Conservation (phyloP, 1,140 invertebrate genomes). For the Diplogasteroides magnus region DNA sequence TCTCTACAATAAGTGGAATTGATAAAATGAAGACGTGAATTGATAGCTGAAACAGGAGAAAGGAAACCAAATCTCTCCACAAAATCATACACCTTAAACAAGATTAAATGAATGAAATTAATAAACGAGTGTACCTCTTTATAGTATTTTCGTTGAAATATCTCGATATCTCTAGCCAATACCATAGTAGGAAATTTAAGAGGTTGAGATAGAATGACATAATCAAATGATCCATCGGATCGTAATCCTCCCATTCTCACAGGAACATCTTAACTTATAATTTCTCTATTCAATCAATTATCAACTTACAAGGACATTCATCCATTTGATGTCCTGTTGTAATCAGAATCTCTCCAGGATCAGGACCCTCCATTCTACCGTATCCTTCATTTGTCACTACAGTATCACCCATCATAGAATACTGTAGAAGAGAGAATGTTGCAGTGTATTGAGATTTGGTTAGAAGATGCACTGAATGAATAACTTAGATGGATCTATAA, state of each 20-base stretch:
- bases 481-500: conserved; percentile 1
- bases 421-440: conserved; percentile 36
- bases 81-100: conserved; percentile 40
- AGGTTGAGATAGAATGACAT: conserved; percentile 44
- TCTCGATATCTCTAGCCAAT: conserved; percentile 35
- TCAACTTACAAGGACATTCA: conserved; percentile 40
- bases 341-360: conserved; percentile 43
- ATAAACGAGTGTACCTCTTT: neutral
- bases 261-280: conserved; percentile 40
- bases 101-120: neutral
- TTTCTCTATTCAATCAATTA: neutral
- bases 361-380: conserved; percentile 40
- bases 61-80: conserved; percentile 39
- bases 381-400: conserved; percentile 30
- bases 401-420: conserved; percentile 32
- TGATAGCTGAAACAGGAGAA: conserved; percentile 17
- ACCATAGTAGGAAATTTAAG: conserved; percentile 48
- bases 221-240: conserved; percentile 38
- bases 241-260: conserved; percentile 38
- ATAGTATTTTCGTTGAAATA: conserved; percentile 37
- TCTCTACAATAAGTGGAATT: conserved; percentile 29
- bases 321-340: conserved; percentile 43
- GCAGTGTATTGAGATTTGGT: conserved; percentile 40
- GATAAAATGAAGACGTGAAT: conserved; percentile 35
- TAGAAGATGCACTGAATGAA: conserved; percentile 28